A percentile compares a stretch with the other conserved stretches of the same genome.
These are phyloP conservation scores for Alviniconcha marisindica DNA, from an alignment of 1,140 invertebrate genomes.

Conservation along the genomic window DNA sequence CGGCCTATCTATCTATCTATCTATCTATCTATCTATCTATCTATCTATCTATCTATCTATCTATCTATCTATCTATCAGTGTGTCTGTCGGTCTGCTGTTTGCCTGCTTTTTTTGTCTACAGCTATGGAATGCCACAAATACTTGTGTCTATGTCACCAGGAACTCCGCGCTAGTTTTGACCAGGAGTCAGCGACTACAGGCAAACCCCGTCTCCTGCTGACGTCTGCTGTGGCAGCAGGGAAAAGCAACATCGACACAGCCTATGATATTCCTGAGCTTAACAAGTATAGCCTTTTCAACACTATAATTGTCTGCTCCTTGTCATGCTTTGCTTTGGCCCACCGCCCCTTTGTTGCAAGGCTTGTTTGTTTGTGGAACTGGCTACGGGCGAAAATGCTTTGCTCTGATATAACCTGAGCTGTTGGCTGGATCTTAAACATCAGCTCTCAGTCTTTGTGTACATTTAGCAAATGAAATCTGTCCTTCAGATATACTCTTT, in stretches of 20 bases:
- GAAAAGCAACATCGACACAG: conserved; percentile 70
- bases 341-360: no score
- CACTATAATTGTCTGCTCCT: no score
- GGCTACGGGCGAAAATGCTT: no score
- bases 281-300: background rate
- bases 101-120: no score
- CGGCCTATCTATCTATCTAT: conserved; percentile 14
- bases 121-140: no score
- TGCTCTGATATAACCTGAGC: no score
- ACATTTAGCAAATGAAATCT: no score
- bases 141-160: conserved; percentile 41
- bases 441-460: no score
- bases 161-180: conserved; percentile 52
- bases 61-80: background rate
- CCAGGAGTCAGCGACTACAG: conserved; percentile 46
- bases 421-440: no score
- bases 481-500: no score
- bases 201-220: conserved; percentile 62
- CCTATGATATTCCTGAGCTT: conserved; percentile 63
- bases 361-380: no score
- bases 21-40: background rate
- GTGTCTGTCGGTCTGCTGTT: background rate
- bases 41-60: background rate
- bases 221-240: conserved; percentile 74
- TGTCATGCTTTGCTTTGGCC: no score